phyloP scores from a whole-genome alignment of 2,113 vertebrate species.

The Nycticryphes semicollaris region DNA sequence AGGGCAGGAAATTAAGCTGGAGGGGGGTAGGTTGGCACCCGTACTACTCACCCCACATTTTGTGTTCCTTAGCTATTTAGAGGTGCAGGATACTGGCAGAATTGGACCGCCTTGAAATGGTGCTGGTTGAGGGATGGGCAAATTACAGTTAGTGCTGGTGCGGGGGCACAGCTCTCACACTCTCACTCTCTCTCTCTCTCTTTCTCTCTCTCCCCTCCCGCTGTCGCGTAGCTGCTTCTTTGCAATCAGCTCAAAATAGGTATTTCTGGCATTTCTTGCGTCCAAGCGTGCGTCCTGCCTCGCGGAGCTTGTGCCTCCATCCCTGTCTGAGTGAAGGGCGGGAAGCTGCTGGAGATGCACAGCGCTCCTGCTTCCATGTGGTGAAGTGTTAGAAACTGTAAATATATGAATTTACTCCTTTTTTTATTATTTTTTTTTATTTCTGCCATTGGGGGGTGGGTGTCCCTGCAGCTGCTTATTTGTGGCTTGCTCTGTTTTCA shows the following conservation, averaged over 20 bases:
- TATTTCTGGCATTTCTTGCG: neutral
- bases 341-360: neutral
- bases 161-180: neutral
- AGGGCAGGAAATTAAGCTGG: neutral
- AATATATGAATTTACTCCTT: neutral
- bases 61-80: neutral
- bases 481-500: neutral
- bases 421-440: neutral
- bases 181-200: too few relatives aligned
- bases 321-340: neutral
- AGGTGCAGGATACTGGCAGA: neutral
- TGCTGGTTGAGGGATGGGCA: neutral
- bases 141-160: neutral
- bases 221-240: neutral
- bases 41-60: fast-evolving
- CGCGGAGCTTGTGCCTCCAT: neutral
- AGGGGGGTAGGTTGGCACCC: neutral
- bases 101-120: neutral
- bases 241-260: neutral
- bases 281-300: neutral
- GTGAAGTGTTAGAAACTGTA: neutral
- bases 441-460: fast-evolving
- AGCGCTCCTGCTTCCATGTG: neutral
- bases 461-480: neutral
- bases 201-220: neutral